phyloP scores from a whole-genome alignment of 1,140 invertebrate species.

The Listronotus bonariensis region DNA sequence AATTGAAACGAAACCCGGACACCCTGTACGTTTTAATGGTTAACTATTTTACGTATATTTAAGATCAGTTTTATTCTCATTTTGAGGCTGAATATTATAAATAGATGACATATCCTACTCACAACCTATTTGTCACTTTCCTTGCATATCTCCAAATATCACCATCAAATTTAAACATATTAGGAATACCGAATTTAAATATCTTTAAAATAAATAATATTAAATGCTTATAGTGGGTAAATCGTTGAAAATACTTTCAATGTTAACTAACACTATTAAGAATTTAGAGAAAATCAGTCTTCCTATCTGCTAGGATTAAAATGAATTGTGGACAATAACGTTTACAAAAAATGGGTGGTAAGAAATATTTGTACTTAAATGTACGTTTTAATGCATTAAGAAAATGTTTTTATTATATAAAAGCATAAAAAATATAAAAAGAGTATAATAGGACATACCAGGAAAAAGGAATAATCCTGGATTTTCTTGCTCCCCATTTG shows the following conservation, averaged over 20 bases:
- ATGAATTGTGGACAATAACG: neutral
- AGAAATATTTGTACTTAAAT: too few relatives aligned
- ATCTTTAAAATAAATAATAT: neutral
- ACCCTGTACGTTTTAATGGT: slow-evolving; percentile 26
- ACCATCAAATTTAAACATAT: slow-evolving; percentile 5
- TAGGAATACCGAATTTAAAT: slow-evolving; percentile 13
- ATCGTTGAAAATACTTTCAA: neutral
- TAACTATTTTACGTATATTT: slow-evolving; percentile 13
- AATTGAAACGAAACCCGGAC: too few relatives aligned
- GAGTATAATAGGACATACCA: too few relatives aligned
- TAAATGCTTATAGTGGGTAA: neutral
- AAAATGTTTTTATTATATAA: neutral
- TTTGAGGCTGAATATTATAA: slow-evolving; percentile 23
- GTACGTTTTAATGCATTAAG: too few relatives aligned
- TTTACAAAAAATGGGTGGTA: too few relatives aligned
- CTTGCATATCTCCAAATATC: slow-evolving; percentile 29
- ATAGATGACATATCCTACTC: slow-evolving; percentile 24
- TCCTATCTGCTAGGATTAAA: neutral
- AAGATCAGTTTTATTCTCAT: slow-evolving; percentile 16
- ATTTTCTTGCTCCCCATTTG: neutral
- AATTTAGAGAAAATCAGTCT: neutral
- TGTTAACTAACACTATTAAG: neutral
- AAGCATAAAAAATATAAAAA: neutral
- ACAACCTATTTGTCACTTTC: slow-evolving; percentile 7
- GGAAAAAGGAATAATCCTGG: neutral